These are phyloP conservation scores for Rhegmatorhina hoffmannsi DNA, from an alignment of 2,113 vertebrate genomes.

Conservation along the genomic window DNA sequence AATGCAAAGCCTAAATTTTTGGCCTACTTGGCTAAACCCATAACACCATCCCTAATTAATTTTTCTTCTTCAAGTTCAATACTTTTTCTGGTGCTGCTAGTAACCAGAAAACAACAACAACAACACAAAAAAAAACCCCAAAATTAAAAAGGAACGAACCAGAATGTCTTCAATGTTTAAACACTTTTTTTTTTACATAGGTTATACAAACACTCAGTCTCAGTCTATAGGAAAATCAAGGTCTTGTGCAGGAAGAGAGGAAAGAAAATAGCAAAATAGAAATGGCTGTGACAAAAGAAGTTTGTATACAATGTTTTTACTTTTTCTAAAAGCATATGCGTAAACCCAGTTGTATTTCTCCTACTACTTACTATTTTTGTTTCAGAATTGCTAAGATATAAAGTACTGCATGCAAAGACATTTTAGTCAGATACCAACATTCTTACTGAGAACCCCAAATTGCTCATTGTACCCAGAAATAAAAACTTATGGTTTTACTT, in stretches of 20 bases:
- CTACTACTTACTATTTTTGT: neutral
- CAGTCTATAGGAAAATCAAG: accelerated
- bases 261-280: neutral
- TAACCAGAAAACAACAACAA: neutral
- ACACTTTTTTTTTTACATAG: neutral
- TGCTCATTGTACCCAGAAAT: neutral
- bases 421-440: neutral
- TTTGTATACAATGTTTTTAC: accelerated
- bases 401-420: accelerated
- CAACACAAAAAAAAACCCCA: neutral
- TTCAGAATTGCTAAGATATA: neutral
- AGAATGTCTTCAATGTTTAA: neutral
- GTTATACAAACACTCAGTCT: neutral
- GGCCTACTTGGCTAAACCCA: too few relatives aligned
- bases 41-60: neutral
- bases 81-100: neutral
- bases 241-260: neutral
- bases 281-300: neutral
- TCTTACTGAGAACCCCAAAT: neutral
- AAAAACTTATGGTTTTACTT: neutral
- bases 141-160: neutral
- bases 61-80: neutral
- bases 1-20: too few relatives aligned
- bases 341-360: neutral
- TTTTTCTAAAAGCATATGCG: neutral